Base-by-base conservation (phyloP, 2,888 invertebrate genomes). In the Himalopsyche japonica region DNA sequence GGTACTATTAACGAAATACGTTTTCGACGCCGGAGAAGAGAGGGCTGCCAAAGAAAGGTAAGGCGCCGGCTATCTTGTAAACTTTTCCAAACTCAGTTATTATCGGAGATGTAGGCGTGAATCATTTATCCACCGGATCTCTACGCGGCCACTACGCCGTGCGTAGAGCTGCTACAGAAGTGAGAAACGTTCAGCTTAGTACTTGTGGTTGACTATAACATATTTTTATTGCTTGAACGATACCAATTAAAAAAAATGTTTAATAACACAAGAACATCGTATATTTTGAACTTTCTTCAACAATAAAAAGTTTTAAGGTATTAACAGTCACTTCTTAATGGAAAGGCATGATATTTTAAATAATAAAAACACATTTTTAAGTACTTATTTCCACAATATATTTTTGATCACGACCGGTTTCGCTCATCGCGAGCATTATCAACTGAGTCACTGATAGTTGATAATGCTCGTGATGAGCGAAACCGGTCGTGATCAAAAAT, bases 1-100 rank as follows among this genome's bases (percentile, higher is more conserved):
- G 70, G 70, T 70, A 70, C 70, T 70, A 70, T 70, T 70, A 70
- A 70, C 70, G 70, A 70, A 70, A 70, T 70, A 70, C 70, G 70
- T 70, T 30, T 70, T 27, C 70, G 27, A 12, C 70, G 15, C 12
- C 24, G 70, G 57, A 15, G 70, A 70, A 70, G 70, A 70, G 12
- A 70, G 27, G 8, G 27, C 70, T 70, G 27, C 10, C 70, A 27
- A 15, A 43, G 27, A 70, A 70, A 70, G 70, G 70, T 30, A 70
- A 27, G 70, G 70, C 70, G 70, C 70, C 70, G 70, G 70, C 70
- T 70, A 70, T 70, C 70, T 70, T 27, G 70, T 70, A 27, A 70
- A 70, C 24, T 70, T 70, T 70, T 70, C 70, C 70, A 70, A 70
- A 70, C 70, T 70, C 70, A 27, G 70, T 70, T 70, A 70, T 70